A percentile compares a stretch with the other conserved stretches of the same genome.
phyloP scores from a whole-genome alignment of 2,113 vertebrate genomes.

The Datnioides undecimradiatus region DNA sequence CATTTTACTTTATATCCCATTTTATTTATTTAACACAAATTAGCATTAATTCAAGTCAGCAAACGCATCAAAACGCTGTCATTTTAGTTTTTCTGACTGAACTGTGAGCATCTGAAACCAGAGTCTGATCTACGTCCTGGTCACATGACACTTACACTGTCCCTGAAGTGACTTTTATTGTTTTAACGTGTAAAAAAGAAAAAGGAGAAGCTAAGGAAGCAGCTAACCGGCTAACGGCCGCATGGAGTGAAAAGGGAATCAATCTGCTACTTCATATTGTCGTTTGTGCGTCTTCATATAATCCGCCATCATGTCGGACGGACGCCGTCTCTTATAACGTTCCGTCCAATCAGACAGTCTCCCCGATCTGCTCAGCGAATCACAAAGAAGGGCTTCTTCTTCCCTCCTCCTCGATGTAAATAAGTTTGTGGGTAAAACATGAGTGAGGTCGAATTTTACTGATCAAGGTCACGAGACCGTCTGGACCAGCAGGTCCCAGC shows the following conservation, averaged over 20 bases:
- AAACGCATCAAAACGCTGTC: too few species aligned
- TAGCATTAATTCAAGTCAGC: too few species aligned
- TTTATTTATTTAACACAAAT: too few species aligned
- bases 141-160: neutral
- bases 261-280: constrained; percentile 18
- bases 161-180: constrained; percentile 2
- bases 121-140: neutral
- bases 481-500: constrained; percentile 24
- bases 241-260: constrained; percentile 56
- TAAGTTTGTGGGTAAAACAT: too few species aligned
- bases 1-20: too few species aligned
- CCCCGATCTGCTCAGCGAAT: constrained; percentile 59
- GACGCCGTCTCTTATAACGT: constrained; percentile 1
- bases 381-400: constrained; percentile 67
- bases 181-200: constrained; percentile 1
- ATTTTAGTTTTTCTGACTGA: too few species aligned
- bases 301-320: neutral
- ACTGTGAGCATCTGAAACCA: neutral
- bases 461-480: too few species aligned
- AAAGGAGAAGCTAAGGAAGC: neutral
- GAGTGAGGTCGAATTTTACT: too few species aligned
- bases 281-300: neutral
- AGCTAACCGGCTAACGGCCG: constrained; percentile 34
- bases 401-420: constrained; percentile 67
- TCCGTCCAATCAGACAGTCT: constrained; percentile 50